Evolutionary conservation across 2,888 invertebrate species (phyloP), one percentile per base, ranked within the genome.

Genomic region (Clanis bilineata): DNA sequence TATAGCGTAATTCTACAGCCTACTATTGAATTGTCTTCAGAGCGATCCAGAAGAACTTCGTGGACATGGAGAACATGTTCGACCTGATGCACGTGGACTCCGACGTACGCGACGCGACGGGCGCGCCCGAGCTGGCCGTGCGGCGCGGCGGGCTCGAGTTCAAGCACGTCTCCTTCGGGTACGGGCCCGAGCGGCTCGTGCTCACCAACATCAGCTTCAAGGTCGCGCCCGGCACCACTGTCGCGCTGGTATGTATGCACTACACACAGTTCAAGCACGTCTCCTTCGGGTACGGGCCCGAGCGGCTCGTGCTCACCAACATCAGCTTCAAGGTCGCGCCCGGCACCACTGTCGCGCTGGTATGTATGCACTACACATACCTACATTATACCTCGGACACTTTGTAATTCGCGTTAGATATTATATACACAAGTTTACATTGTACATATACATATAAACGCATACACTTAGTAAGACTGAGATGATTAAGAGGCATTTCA

Each of bases 51-150:
- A 98, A 97, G 91, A 97, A 98, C 79, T 99, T 99, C 79, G 95
- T 99, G 18, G 99, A 99, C 80, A 99, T 99, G 99, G 99, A 99
- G 87, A 99, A 99, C 85, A 99, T 99, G 99, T 98, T 99, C 82
- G 98, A 99, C 71, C 87, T 99, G 64, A 93, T 99, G 75, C 94
- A 96, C 41, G 97, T 98, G 76, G 95, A 96, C 47, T 95, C 96
- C 58, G 98, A 99, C 92, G 95, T 99, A 23, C 93, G 95, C 2
- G 98, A 99, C 88, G 94, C 95, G 0, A 94, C 96, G 0, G 95
- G 96, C 58, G 98, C 98, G 7, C 94, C 94, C 0, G 94, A 95
- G 0, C 83, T 99, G 55, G 71, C 93, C 2, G 89, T 97, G 9
- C 93, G 94, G 45, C 94, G 94, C 58, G 97, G 97, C 18, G 93